Evolutionary conservation across 1,140 invertebrate genomes (phyloP).

Genomic region (Capitella teleta): DNA sequence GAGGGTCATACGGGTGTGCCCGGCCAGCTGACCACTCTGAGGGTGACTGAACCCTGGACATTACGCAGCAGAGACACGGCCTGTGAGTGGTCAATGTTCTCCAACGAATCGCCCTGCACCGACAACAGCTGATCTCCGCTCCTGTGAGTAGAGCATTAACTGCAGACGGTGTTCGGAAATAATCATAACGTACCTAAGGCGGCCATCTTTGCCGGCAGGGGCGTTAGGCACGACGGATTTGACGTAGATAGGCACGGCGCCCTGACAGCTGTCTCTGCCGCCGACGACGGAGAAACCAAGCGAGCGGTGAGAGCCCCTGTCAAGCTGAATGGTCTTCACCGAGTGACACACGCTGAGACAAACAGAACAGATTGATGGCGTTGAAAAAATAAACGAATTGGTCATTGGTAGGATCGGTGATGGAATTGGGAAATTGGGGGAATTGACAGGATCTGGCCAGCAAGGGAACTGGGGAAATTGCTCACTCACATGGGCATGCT

Average conservation of each 20-base stretch:
- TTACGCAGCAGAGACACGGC: slow-evolving; percentile 42
- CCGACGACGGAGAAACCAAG: slow-evolving; percentile 48
- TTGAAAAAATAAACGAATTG: too few species aligned
- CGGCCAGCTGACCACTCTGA: slow-evolving; percentile 40
- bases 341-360: slow-evolving; percentile 40
- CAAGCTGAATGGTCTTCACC: slow-evolving; percentile 42
- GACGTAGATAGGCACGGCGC: slow-evolving; percentile 44
- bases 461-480: too few species aligned
- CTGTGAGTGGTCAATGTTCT: slow-evolving; percentile 40
- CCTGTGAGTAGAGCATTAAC: too few species aligned
- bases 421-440: too few species aligned
- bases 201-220: slow-evolving; percentile 44
- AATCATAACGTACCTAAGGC: slow-evolving; percentile 43
- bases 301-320: slow-evolving; percentile 35
- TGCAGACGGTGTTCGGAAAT: not conserved
- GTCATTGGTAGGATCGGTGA: too few species aligned
- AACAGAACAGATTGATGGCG: slow-evolving; percentile 4
- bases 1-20: slow-evolving; percentile 37
- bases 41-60: slow-evolving; percentile 26
- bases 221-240: slow-evolving; percentile 46
- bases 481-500: slow-evolving; percentile 42
- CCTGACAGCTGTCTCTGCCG: slow-evolving; percentile 41
- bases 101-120: slow-evolving; percentile 44
- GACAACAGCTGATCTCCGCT: slow-evolving; percentile 47
- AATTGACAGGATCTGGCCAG: too few species aligned